These are phyloP conservation scores for Fringilla coelebs DNA, from an alignment of 2,797 vertebrate genomes.

Conservation along the genomic window DNA sequence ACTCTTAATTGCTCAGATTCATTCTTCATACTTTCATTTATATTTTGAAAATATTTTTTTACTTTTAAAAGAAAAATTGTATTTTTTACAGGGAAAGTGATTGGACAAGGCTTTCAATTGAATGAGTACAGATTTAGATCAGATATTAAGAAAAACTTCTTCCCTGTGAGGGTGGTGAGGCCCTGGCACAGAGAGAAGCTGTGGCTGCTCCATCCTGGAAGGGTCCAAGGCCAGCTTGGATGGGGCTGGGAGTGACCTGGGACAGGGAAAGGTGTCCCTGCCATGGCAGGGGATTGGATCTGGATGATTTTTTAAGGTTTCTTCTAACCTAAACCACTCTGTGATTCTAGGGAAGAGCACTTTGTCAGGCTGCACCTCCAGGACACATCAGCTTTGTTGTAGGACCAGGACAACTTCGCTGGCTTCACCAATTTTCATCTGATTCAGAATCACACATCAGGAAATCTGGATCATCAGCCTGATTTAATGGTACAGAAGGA, in stretches of 20 bases:
- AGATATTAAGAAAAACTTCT: too few species aligned
- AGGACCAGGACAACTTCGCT: not conserved
- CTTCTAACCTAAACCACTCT: not conserved
- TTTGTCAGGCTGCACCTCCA: not conserved
- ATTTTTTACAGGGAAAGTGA: not conserved
- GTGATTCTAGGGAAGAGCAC: not conserved
- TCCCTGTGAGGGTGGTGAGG: not conserved
- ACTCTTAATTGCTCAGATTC: not conserved
- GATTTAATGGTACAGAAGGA: not conserved
- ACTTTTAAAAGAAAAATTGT: not conserved
- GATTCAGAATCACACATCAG: not conserved
- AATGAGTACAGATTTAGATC: not conserved
- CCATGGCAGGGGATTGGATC: not conserved
- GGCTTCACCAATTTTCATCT: not conserved
- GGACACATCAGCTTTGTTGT: not conserved
- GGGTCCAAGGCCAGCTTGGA: fast-evolving
- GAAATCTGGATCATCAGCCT: conserved; percentile 7
- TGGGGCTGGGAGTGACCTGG: fast-evolving
- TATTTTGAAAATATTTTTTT: not conserved
- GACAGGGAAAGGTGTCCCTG: fast-evolving
- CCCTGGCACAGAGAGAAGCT: not conserved
- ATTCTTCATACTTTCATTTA: not conserved
- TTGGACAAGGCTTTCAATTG: not conserved
- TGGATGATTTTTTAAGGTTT: not conserved
- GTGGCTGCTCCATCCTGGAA: not conserved